phyloP scores from a whole-genome alignment of 2,888 invertebrate genomes.

The Tenthredo notha region DNA sequence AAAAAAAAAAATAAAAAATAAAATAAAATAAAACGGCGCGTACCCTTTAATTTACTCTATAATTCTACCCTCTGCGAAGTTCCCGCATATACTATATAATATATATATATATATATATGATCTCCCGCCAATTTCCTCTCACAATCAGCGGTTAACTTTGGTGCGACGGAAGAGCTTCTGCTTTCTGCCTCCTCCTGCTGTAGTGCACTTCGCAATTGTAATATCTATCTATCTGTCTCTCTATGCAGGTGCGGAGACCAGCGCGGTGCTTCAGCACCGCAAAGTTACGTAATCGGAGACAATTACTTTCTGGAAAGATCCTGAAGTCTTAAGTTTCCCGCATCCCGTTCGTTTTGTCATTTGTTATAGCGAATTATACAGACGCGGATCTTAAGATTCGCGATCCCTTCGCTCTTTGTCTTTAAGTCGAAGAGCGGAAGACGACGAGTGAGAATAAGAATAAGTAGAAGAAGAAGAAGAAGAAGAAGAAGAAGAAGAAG shows the following conservation, averaged over 20 bases:
- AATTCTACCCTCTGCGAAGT: not conserved
- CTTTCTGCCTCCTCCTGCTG: not conserved
- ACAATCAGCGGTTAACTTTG: constrained; percentile 21
- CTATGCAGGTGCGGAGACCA: constrained; percentile 24
- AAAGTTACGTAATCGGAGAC: constrained; percentile 47
- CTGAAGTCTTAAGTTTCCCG: constrained; percentile 8
- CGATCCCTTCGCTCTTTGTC: not conserved
- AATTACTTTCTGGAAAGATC: constrained; percentile 50
- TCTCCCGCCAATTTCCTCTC: constrained; percentile 24
- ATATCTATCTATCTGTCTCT: constrained; percentile 27
- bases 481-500: not conserved
- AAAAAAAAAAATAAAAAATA: not conserved
- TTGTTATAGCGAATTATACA: not conserved
- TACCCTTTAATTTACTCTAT: constrained; percentile 24
- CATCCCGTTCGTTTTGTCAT: not conserved
- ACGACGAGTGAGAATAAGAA: not conserved
- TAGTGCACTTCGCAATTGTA: constrained; percentile 10
- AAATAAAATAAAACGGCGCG: not conserved
- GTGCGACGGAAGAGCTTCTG: constrained; percentile 27
- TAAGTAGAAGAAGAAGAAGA: not conserved
- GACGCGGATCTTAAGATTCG: constrained; percentile 12
- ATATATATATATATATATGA: too few relatives aligned
- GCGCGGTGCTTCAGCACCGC: constrained; percentile 17
- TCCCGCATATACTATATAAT: too few relatives aligned
- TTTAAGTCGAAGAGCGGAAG: not conserved